These are phyloP conservation scores for Gymnopithys bicolor DNA, from an alignment of 2,797 vertebrate genomes.

Conservation along the genomic window DNA sequence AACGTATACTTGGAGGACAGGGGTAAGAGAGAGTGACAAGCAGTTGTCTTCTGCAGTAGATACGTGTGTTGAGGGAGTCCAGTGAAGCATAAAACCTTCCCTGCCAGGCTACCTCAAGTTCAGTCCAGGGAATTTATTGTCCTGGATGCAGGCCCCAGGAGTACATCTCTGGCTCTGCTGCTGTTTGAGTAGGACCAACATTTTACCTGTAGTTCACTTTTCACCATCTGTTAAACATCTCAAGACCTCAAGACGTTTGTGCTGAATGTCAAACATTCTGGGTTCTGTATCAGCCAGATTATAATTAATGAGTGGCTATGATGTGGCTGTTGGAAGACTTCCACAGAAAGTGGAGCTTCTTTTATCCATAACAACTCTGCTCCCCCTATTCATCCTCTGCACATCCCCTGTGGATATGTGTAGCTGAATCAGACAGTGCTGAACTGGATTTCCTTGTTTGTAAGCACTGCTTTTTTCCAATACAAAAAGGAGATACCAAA, in stretches of 20 bases:
- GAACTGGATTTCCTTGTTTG: background rate
- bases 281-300: conserved; percentile 43
- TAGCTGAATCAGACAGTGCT: background rate
- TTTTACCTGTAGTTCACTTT: conserved; percentile 58
- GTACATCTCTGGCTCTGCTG: conserved; percentile 23
- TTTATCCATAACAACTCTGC: background rate
- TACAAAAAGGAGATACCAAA: conserved; percentile 1
- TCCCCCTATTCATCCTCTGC: background rate
- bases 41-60: background rate
- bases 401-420: background rate
- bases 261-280: background rate
- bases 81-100: background rate
- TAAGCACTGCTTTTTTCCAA: conserved; percentile 31
- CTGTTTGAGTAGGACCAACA: conserved; percentile 44
- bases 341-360: conserved; percentile 40
- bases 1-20: background rate
- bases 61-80: background rate
- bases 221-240: conserved; percentile 64
- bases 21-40: background rate
- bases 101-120: background rate
- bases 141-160: conserved; percentile 42
- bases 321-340: conserved; percentile 53
- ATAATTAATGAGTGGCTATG: conserved; percentile 50
- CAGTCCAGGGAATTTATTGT: conserved; percentile 12
- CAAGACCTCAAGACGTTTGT: conserved; percentile 38